Conservation (phyloP, 2,797 vertebrate genomes). For the Brotula barbata region DNA sequence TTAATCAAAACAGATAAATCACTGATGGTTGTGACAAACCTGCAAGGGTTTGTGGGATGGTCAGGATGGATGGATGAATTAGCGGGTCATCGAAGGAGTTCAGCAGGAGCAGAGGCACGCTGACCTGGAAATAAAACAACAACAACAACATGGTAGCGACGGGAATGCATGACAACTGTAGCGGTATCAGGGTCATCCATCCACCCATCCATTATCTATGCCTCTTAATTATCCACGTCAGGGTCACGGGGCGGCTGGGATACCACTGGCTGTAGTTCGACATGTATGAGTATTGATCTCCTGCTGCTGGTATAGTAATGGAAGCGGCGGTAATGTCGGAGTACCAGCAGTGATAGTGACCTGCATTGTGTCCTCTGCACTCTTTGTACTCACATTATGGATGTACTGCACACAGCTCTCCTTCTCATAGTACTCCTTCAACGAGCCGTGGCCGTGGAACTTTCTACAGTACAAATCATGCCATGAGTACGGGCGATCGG, state of each 20-base stretch:
- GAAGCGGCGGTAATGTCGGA: too few relatives aligned
- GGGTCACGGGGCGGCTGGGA: too few relatives aligned
- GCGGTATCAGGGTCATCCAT: too few relatives aligned
- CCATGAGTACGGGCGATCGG: background rate
- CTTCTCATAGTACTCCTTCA: constrained; percentile 94
- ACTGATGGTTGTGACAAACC: constrained; percentile 68
- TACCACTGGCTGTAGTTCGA: too few relatives aligned
- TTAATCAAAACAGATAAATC: too few relatives aligned
- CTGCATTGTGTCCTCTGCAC: too few relatives aligned
- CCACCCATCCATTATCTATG: too few relatives aligned
- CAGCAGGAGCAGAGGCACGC: constrained; percentile 90
- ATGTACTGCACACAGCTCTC: constrained; percentile 94
- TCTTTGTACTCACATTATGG: constrained; percentile 88
- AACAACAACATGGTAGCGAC: background rate
- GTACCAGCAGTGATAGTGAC: too few relatives aligned
- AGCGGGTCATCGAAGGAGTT: constrained; percentile 94
- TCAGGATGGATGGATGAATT: constrained; percentile 90
- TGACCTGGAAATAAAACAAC: constrained; percentile 78
- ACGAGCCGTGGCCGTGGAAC: constrained; percentile 88
- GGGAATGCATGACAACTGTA: background rate
- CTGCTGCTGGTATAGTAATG: too few relatives aligned
- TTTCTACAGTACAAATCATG: constrained; percentile 77
- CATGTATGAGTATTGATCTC: too few relatives aligned
- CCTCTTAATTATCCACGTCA: too few relatives aligned
- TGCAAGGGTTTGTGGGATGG: constrained; percentile 89